These are phyloP conservation scores for Oxycera nigricornis DNA, from an alignment of 2,888 invertebrate genomes.

Conservation along the genomic window DNA sequence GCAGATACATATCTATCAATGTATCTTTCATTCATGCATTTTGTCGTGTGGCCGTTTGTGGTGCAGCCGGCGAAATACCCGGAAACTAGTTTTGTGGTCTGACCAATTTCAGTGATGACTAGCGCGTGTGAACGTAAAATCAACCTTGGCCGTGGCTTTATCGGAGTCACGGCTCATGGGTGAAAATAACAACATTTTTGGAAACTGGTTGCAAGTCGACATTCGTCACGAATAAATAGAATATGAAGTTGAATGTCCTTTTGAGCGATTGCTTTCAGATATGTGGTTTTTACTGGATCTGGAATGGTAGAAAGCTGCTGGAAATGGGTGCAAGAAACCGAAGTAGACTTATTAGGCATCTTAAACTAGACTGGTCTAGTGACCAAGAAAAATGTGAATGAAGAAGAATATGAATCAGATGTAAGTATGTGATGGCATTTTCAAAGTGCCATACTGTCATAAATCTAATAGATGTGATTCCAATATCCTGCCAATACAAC, in stretches of 20 bases:
- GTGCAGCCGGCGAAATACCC: background rate
- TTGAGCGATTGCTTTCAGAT: background rate
- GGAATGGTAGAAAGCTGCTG: too few relatives aligned
- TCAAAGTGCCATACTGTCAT: too few relatives aligned
- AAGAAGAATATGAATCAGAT: too few relatives aligned
- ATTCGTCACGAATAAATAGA: background rate
- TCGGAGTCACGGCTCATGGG: background rate
- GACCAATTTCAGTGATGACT: constrained; percentile 25
- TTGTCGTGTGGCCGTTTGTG: background rate
- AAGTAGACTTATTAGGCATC: too few relatives aligned
- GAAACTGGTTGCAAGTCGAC: constrained; percentile 22
- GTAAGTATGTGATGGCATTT: too few relatives aligned
- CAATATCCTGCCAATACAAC: too few relatives aligned
- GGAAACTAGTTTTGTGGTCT: constrained; percentile 25
- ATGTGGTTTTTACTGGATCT: background rate
- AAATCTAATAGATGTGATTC: too few relatives aligned
- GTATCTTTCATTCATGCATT: constrained; percentile 15
- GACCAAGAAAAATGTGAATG: too few relatives aligned
- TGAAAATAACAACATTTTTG: constrained; percentile 1
- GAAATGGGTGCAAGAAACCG: too few relatives aligned
- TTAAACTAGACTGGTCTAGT: too few relatives aligned
- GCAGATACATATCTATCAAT: background rate
- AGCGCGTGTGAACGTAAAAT: constrained; percentile 20
- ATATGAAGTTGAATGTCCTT: background rate
- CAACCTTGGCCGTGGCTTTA: constrained; percentile 32